Evolutionary conservation across 2,113 vertebrate genomes (phyloP), one percentile per base, ranked within the genome.

Genomic region (Aegotheles bennettii): DNA sequence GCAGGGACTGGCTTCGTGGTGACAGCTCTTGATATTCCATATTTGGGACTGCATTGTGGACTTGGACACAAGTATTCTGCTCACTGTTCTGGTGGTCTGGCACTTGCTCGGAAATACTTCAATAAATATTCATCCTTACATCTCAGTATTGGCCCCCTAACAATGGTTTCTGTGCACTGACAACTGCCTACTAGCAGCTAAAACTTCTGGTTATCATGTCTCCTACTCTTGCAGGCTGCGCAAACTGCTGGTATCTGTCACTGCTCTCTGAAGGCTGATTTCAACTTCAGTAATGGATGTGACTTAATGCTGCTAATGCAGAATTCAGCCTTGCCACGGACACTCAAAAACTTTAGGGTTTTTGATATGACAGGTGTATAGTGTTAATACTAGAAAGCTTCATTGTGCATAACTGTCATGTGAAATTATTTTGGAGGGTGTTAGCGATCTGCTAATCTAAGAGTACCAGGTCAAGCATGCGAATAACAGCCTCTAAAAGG

Each of bases 301-400:
- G 28, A 43, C 73, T 63, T 70, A 29, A 64, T 77, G 51, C 51
- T 75, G 31, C 3, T 63, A 42, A 33, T 45, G 19, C 38, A 36
- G 50, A 76, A 59, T 54, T 80, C 48, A 65, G 13, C 29, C 60
- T 86, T 77, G 71, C 47, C 13, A 7, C 7, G 28, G 35, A 26
- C 7, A 4, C 38, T 50, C 1, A 11, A 28, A 54, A 74, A n/a
- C 20, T 26, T 86, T 0, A 3, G 13, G 3, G 9, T 3, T 77
- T 89, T 93, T 84, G 29, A 40, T 70, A 8, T 74, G 80, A 43
- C 24, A 40, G 16, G 35, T 25, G 15, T 67, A 6, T 28, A 6
- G 9, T 42, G 7, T 63, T 91, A 85, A 38, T 59, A 19, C 9
- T 57, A 14, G 15, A 9, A 56, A 83, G 53, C 42, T 35, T 87